Evolutionary conservation across 92 coral and sea anemone genomes (phyloP), one percentile per base, ranked within the genome.

Genomic region (Blastomussa wellsi): DNA sequence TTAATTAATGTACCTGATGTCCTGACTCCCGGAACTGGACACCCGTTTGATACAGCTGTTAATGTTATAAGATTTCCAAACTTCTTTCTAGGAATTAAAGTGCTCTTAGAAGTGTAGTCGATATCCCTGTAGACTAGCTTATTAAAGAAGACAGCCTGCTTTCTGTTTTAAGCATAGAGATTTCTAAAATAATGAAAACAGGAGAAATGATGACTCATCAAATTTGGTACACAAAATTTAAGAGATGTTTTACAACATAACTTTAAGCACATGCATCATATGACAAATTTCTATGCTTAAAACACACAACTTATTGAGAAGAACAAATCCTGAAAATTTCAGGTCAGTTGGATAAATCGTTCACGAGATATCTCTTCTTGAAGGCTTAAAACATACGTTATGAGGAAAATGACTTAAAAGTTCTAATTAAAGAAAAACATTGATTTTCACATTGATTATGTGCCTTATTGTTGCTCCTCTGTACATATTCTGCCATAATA

Each of bases 321-420:
- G 26, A 62, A 77, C 39, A 66, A 65, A 35, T 66, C 48, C 77
- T 83, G 91, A 88, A 88, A 83, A 83, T 89, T 89, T 89, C 92
- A 84, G 79, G 32, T 76, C 65, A 84, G 72, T 89, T 37, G 78
- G 74, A 78, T 79, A 79, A 69, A 84, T 79, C 35, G 68, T 52
- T 78, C 88, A 51, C 12, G 67, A 89, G 89, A 78, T 77, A 88
- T 88, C 85, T 74, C 84, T 89, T 52, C 86, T 83, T 51, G 32
- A 82, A 24, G 41, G 22, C 57, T 42, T 33, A 88, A 82, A 77
- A 65, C 67, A 74, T 53, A n/a, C 60, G 74, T 53, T 77, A 70
- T 42, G 79, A 77, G 91, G 7, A 88, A 82, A 87, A 44, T 47
- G 77, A 49, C 74, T 64, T 70, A n/a, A 88, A 88, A 88, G 83